phyloP scores from a whole-genome alignment of 2,797 vertebrate genomes.

The Erpetoichthys calabaricus region DNA sequence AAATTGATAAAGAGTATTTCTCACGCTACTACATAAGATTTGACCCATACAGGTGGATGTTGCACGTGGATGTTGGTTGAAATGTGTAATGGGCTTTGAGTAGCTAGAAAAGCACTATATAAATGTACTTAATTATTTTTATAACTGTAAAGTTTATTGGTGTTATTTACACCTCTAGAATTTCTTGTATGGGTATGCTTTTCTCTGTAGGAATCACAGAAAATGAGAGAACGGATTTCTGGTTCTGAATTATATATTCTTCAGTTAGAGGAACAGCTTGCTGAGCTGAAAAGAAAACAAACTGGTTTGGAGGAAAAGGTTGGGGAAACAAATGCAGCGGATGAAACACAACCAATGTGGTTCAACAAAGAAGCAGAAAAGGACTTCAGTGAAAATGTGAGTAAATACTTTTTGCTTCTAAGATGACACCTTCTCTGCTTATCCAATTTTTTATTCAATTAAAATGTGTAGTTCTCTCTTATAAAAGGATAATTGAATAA shows the following conservation, averaged over 20 bases:
- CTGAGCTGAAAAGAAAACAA: constrained; percentile 7
- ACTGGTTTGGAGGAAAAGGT: constrained; percentile 8
- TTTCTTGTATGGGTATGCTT: too few species aligned
- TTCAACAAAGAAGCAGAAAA: constrained; percentile 18
- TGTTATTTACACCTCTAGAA: too few species aligned
- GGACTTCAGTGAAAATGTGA: constrained; percentile 21
- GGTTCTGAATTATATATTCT: constrained; percentile 9
- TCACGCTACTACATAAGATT: too few species aligned
- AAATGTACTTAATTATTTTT: too few species aligned
- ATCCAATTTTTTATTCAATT: constrained; percentile 13
- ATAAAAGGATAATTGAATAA: too few species aligned
- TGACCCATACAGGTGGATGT: too few species aligned
- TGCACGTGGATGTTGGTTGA: too few species aligned
- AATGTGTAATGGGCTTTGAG: too few species aligned
- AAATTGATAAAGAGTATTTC: too few species aligned
- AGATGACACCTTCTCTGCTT: constrained; percentile 21
- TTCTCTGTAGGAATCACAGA: constrained; percentile 8
- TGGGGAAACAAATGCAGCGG: constrained; percentile 19
- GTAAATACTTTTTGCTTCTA: constrained; percentile 19
- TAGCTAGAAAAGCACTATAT: too few species aligned
- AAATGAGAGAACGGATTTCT: background rate
- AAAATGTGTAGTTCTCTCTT: too few species aligned
- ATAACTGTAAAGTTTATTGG: too few species aligned
- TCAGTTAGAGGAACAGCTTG: constrained; percentile 6
- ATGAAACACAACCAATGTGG: constrained; percentile 14